Conservation (phyloP, 2,113 vertebrate species). For the Terrapene triunguis region DNA sequence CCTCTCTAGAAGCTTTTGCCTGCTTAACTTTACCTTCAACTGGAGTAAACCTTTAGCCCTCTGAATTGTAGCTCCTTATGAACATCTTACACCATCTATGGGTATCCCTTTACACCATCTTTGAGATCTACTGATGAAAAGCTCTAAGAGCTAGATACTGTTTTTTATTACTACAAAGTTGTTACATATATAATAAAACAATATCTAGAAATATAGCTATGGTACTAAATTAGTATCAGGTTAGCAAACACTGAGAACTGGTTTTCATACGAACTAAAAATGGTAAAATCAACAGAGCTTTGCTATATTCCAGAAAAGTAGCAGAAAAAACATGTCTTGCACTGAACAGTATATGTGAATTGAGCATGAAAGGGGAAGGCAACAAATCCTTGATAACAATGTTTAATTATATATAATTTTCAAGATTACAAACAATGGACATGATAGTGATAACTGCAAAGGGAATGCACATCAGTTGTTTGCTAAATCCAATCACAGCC, state of each 20-base stretch:
- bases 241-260: not conserved
- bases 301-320: not conserved
- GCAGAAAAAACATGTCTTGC: not conserved
- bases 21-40: not conserved
- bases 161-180: not conserved
- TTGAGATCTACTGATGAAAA: not conserved
- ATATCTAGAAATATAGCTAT: not conserved
- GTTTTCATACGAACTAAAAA: not conserved
- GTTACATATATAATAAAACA: not conserved
- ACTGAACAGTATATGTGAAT: not conserved
- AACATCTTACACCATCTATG: not conserved
- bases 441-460: not conserved
- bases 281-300: not conserved
- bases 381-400: not conserved
- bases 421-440: not conserved
- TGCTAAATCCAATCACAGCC: not conserved
- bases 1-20: not conserved
- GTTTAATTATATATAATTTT: not conserved
- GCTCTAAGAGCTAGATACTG: not conserved
- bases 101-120: not conserved
- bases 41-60: not conserved
- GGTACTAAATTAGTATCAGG: not conserved
- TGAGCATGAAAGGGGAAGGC: not conserved
- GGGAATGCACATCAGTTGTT: not conserved
- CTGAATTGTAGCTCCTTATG: rapidly evolving